A percentile compares a stretch with the other conserved stretches of the same genome.
Conservation (phyloP, 2,113 vertebrate species). For the Elanoides forficatus region DNA sequence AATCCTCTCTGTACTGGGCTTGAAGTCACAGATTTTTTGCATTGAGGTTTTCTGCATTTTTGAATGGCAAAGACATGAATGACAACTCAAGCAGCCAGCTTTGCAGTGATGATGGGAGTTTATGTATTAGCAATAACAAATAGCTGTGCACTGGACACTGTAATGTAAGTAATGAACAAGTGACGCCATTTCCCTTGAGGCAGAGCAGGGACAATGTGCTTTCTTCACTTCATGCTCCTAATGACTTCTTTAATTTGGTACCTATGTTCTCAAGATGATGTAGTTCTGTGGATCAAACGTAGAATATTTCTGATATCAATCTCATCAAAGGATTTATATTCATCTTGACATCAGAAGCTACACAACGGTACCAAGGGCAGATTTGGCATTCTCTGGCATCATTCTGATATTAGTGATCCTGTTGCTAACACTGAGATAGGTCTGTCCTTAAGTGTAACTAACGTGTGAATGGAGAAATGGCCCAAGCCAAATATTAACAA, state of each 20-base stretch:
- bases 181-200: not conserved
- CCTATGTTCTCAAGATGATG: not conserved
- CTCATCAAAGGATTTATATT: not conserved
- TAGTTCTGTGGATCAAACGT: not conserved
- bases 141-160: not conserved
- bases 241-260: not conserved
- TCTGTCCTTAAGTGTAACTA: not conserved
- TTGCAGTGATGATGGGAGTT: not conserved
- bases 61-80: not conserved
- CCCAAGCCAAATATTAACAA: not conserved
- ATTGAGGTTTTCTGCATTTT: rapidly evolving
- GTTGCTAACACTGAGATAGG: not conserved
- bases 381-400: not conserved
- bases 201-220: not conserved
- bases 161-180: rapidly evolving
- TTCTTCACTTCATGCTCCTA: not conserved
- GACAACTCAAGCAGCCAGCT: not conserved
- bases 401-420: not conserved
- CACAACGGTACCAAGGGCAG: not conserved
- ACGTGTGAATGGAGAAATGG: not conserved
- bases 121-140: not conserved
- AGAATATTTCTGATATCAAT: not conserved
- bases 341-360: not conserved
- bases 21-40: not conserved
- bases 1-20: not conserved